Evolutionary conservation across 2,797 vertebrate genomes (phyloP).

Genomic region (Enteromius mattozi): DNA sequence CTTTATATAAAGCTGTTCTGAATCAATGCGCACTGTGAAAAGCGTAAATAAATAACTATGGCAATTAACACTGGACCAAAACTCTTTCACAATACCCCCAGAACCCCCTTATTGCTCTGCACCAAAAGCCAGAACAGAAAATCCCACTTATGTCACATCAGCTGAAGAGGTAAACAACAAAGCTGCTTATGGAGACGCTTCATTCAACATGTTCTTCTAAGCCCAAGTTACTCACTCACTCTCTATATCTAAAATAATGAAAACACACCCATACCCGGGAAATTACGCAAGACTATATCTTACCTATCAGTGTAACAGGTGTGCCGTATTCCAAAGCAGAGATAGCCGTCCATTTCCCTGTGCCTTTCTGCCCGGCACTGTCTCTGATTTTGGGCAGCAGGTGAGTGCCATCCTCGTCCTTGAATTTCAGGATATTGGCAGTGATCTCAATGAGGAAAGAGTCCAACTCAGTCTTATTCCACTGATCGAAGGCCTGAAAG

Average conservation of each 20-base stretch:
- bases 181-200: conserved; percentile 71
- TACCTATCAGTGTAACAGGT: conserved; percentile 96
- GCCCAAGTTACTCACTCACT: not conserved
- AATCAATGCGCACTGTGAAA: not conserved
- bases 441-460: conserved; percentile 99
- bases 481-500: conserved; percentile 84
- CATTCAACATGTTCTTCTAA: conserved; percentile 49
- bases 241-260: not conserved
- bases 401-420: conserved; percentile 81
- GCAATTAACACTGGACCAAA: too few relatives aligned
- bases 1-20: not conserved
- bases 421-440: conserved; percentile 91
- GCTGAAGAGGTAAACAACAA: conserved; percentile 65
- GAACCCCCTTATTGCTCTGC: not conserved
- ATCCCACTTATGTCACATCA: conserved; percentile 74
- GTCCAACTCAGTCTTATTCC: conserved; percentile 97
- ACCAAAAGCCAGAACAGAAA: conserved; percentile 62
- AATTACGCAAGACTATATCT: not conserved
- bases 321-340: conserved; percentile 93
- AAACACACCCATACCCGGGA: not conserved
- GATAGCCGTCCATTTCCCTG: conserved; percentile 97
- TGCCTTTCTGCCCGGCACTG: conserved; percentile 97
- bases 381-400: conserved; percentile 95
- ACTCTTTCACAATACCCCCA: not conserved
- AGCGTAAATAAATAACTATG: not conserved